Conservation (phyloP, 2,888 invertebrate genomes). For the Andrena dorsata region DNA sequence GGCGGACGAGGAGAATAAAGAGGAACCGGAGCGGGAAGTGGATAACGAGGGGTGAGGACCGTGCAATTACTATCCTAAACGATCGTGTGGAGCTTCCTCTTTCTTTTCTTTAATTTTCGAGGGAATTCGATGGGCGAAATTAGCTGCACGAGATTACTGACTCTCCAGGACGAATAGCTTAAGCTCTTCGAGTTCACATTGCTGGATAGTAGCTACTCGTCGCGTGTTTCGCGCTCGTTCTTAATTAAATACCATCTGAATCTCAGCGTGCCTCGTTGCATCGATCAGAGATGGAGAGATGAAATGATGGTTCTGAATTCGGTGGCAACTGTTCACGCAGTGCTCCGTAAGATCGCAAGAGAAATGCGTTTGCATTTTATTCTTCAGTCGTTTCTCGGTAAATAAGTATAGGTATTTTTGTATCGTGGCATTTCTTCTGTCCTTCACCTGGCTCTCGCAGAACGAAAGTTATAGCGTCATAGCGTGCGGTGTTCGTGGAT, state of each 20-base stretch:
- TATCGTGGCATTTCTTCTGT: neutral
- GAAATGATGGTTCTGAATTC: neutral
- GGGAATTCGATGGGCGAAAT: neutral
- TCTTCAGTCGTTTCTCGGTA: constrained; percentile 13
- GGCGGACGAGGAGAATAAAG: constrained; percentile 72
- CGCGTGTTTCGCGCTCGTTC: neutral
- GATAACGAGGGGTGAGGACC: constrained; percentile 74
- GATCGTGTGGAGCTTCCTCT: constrained; percentile 23
- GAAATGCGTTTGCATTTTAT: constrained; percentile 2
- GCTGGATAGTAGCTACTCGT: neutral
- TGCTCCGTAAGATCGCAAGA: neutral
- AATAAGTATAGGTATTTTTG: constrained; percentile 6
- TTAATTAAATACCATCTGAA: neutral
- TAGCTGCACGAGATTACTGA: neutral
- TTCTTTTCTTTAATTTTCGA: neutral
- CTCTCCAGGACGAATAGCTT: neutral
- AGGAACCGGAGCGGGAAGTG: constrained; percentile 65
- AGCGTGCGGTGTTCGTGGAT: neutral
- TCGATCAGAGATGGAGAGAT: too few relatives aligned
- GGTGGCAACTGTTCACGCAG: neutral
- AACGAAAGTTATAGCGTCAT: neutral
- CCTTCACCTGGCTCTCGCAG: neutral
- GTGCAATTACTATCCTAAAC: constrained; percentile 18
- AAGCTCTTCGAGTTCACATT: neutral
- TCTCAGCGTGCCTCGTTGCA: neutral